Evolutionary conservation across 2,888 invertebrate genomes (phyloP), one percentile per base, ranked within the genome.

Genomic region (Rhabditoides inermis): DNA sequence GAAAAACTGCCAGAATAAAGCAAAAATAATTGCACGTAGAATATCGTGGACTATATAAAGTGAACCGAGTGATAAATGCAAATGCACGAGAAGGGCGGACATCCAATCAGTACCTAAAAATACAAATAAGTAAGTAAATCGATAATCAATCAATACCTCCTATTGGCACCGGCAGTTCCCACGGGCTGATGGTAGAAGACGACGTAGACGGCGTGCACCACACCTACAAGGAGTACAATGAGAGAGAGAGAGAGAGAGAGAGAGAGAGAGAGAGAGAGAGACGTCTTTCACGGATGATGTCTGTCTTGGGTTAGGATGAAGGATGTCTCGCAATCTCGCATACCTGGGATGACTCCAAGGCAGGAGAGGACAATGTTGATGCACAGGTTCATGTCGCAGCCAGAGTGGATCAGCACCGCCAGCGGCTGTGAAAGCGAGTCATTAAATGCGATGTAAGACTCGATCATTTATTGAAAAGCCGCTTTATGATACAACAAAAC

Each of bases 361-460:
- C 41, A 2, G 26, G 47, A 39, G 48, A 53, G 35, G 28, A 49
- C 25, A 36, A 53, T 53, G 49, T 53, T 53, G 44, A 53, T 53
- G 49, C 48, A 49, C 22, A 49, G 27, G 44, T 53, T 53, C 35
- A 53, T 53, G 45, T 53, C 53, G n/a, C 53, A 53, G 22, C 53
- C 53, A 23, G 48, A 35, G 39, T 53, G 53, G 23, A 53, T 40
- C 20, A 49, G 48, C 26, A 53, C 53, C 15, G 53, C 53, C n/a
- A 53, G 22, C n/a, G 53, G 53, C 53, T 53, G 20, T 26, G 23
- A 44, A 15, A 28, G 26, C 18, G 7, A 35, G 32, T 32, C 10
- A 12, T 25, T 15, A 40, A 10, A 10, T 15, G 15, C 32, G 15
- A 32, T 32, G 7, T 32, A 15, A n/a, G n/a, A n/a, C n/a, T n/a